Evolutionary conservation across 2,888 invertebrate genomes (phyloP).

Genomic region (Nephrotoma guestfalica): DNA sequence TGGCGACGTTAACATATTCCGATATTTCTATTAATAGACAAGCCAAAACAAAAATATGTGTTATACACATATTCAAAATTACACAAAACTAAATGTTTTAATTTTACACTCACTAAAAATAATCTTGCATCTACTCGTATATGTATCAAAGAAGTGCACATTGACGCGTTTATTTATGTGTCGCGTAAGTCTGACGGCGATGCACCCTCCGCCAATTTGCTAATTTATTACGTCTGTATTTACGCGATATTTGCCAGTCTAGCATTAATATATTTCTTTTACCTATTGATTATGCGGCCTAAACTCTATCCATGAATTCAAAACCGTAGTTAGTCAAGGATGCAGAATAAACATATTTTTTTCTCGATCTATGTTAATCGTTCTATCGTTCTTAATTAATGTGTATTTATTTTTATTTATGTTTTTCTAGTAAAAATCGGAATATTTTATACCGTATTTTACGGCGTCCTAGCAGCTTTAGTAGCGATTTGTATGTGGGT

Average conservation of each 20-base stretch:
- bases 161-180: background rate
- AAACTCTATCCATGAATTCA: background rate
- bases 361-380: background rate
- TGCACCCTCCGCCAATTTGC: background rate
- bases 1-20: background rate
- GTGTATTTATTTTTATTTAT: background rate
- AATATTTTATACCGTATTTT: constrained; percentile 91
- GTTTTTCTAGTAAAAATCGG: constrained; percentile 70
- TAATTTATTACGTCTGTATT: background rate
- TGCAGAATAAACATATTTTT: background rate
- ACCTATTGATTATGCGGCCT: background rate
- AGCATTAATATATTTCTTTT: background rate
- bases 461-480: constrained; percentile 76
- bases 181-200: background rate
- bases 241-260: background rate
- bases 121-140: background rate
- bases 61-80: background rate
- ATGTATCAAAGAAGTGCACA: background rate
- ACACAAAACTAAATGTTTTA: background rate
- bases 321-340: background rate
- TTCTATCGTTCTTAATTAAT: background rate
- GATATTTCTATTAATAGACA: background rate
- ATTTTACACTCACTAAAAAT: background rate
- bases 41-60: background rate
- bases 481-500: constrained; percentile 91